Percentiles rank a stretch among this genome's conserved stretches.
These are phyloP conservation scores for Anser cygnoides DNA, from an alignment of 2,113 vertebrate genomes.

Conservation along the genomic window DNA sequence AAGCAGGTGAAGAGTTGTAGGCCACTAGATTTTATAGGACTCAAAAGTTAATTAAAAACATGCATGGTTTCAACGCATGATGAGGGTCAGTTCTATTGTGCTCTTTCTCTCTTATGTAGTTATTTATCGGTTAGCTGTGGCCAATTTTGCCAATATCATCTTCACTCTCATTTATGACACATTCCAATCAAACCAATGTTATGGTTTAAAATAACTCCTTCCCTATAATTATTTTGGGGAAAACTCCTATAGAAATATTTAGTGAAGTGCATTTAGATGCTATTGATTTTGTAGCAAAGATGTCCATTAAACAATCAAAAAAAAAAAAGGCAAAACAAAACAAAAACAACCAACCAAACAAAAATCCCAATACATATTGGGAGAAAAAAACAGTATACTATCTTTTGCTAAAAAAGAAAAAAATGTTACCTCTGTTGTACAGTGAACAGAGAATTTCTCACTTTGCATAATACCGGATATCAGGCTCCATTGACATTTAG, in stretches of 20 bases:
- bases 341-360: neutral
- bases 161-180: constrained; percentile 41
- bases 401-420: neutral
- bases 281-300: neutral
- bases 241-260: neutral
- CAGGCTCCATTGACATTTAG: neutral
- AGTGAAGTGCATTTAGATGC: neutral
- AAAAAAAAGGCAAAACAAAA: neutral
- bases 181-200: constrained; percentile 17
- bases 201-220: constrained; percentile 5
- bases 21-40: constrained; percentile 45
- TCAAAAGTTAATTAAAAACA: constrained; percentile 41
- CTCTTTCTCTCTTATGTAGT: constrained; percentile 23
- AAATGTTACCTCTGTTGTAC: neutral
- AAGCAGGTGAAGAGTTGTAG: neutral
- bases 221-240: neutral
- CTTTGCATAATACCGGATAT: neutral
- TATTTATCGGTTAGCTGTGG: constrained; percentile 36
- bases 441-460: neutral
- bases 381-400: neutral
- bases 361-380: rapidly evolving
- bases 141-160: constrained; percentile 21
- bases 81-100: neutral
- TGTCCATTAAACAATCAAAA: neutral
- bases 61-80: constrained; percentile 36